Conservation (phyloP, 1,140 invertebrate genomes). For the Trichoplusia ni region DNA sequence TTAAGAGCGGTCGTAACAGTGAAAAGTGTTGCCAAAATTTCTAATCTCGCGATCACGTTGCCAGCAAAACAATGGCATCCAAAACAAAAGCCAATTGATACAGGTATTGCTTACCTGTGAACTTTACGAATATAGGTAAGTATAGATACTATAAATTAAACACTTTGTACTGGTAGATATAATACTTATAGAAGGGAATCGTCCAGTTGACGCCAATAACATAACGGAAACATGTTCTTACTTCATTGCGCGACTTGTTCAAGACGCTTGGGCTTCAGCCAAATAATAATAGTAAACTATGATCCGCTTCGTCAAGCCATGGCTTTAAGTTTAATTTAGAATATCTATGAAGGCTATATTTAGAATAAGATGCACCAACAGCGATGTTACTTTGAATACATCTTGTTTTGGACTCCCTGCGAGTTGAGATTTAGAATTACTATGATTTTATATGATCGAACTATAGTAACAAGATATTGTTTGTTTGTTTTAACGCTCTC, state of each 20-base stretch:
- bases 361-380: slow-evolving; percentile 22
- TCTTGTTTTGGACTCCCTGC: slow-evolving; percentile 6
- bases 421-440: too few species aligned
- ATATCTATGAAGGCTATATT: slow-evolving; percentile 28
- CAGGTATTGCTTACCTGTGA: too few species aligned
- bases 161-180: too few species aligned
- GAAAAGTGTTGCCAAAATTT: slow-evolving; percentile 27
- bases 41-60: slow-evolving; percentile 11
- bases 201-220: not conserved
- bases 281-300: slow-evolving; percentile 17
- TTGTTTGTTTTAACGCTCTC: too few species aligned
- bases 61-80: slow-evolving; percentile 19
- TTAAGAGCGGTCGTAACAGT: slow-evolving; percentile 8
- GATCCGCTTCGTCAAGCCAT: not conserved
- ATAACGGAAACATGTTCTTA: not conserved
- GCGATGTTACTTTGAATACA: not conserved
- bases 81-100: too few species aligned
- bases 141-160: too few species aligned
- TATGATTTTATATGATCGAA: too few species aligned
- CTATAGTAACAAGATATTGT: too few species aligned
- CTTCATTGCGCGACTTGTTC: slow-evolving; percentile 19
- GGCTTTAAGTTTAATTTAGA: slow-evolving; percentile 19
- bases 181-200: too few species aligned
- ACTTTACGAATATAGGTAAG: too few species aligned
- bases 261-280: slow-evolving; percentile 23